phyloP scores from a whole-genome alignment of 92 coral and sea anemone species.

The Chrysogorgia sp. region DNA sequence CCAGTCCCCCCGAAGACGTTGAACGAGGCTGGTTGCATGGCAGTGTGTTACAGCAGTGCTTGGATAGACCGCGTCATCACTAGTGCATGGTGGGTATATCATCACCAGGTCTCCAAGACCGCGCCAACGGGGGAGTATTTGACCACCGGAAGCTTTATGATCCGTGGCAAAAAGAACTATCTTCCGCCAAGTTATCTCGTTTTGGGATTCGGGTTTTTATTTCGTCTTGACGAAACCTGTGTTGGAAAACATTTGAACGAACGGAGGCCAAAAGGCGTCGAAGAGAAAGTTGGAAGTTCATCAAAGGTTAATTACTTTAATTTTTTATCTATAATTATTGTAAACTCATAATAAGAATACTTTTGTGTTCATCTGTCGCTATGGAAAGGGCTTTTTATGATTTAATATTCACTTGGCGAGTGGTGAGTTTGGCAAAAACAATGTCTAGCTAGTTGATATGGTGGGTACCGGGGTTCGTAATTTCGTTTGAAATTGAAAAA shows the following conservation, averaged over 20 bases:
- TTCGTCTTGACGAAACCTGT: constrained; percentile 85
- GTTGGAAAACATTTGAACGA: constrained; percentile 80
- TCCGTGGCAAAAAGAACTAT: constrained; percentile 97
- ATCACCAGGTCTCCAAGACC: constrained; percentile 97
- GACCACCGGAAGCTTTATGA: constrained; percentile 97
- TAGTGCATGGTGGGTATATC: constrained; percentile 98
- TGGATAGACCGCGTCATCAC: constrained; percentile 93
- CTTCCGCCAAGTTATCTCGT: constrained; percentile 87
- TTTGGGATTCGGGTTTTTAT: constrained; percentile 93
- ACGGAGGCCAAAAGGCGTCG: constrained; percentile 71
- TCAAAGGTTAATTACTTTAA: constrained; percentile 19
- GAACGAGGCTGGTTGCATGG: constrained; percentile 95
- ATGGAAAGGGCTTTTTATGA: too few relatives aligned
- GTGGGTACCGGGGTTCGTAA: too few relatives aligned
- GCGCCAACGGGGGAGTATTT: constrained; percentile 99
- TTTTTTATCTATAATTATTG: too few relatives aligned
- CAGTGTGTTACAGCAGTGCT: constrained; percentile 84
- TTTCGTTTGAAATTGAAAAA: too few relatives aligned
- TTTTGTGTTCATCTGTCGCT: too few relatives aligned
- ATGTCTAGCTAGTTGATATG: too few relatives aligned
- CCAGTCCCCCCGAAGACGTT: constrained; percentile 94
- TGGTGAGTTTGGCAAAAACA: too few relatives aligned
- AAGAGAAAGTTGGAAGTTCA: constrained; percentile 66
- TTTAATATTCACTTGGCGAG: too few relatives aligned
- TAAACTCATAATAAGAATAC: too few relatives aligned